These are phyloP conservation scores for Hemiscyllium ocellatum DNA, from an alignment of 2,113 vertebrate genomes.

Conservation along the genomic window DNA sequence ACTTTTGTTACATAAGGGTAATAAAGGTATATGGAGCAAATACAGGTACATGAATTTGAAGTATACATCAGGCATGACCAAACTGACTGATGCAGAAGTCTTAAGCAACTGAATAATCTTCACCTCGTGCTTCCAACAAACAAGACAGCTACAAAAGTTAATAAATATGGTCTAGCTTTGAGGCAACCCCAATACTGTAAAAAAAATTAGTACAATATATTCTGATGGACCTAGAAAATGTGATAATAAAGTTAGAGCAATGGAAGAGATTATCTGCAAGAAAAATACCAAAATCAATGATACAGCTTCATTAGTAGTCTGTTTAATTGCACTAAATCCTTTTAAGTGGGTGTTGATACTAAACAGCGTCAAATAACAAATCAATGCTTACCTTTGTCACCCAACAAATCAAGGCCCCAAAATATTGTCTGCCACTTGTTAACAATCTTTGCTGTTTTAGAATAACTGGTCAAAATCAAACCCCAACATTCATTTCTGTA, in stretches of 20 bases:
- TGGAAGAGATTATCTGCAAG: background rate
- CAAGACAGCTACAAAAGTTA: background rate
- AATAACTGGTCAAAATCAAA: background rate
- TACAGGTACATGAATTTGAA: background rate
- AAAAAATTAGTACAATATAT: background rate
- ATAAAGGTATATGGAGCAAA: background rate
- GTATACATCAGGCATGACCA: background rate
- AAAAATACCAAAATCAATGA: background rate
- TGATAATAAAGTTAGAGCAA: background rate
- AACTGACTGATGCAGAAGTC: background rate
- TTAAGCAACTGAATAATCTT: background rate
- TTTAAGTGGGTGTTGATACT: background rate
- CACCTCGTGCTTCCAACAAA: background rate
- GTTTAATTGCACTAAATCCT: background rate
- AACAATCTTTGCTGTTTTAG: background rate
- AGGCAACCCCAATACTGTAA: background rate
- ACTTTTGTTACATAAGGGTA: background rate
- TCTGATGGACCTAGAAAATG: background rate
- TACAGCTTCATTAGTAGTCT: background rate
- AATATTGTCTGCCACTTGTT: background rate
- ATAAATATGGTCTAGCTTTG: background rate
- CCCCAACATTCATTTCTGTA: background rate
- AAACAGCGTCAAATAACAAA: background rate
- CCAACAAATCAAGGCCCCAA: background rate
- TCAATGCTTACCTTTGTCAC: background rate